Evolutionary conservation across 2,113 vertebrate species (phyloP).

Genomic region (Oncorhynchus kisutch): DNA sequence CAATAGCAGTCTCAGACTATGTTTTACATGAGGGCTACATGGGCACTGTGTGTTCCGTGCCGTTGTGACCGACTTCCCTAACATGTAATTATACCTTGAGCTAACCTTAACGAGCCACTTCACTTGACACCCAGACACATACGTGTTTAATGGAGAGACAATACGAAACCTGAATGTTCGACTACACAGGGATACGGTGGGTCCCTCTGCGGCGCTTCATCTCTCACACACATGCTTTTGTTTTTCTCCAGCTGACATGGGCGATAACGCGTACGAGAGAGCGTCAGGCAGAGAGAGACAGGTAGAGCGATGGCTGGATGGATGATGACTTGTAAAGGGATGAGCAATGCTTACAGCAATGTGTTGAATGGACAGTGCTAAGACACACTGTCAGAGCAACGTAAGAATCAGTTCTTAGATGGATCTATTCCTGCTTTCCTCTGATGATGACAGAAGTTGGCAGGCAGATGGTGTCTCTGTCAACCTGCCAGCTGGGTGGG

Average conservation of each 20-base stretch:
- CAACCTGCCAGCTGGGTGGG: neutral
- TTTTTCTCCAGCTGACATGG: no score
- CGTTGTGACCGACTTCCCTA: neutral
- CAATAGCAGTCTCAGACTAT: neutral
- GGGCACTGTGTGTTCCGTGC: neutral
- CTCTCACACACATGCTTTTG: no score
- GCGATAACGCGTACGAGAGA: no score
- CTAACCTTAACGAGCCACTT: conserved; percentile 20
- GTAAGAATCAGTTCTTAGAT: neutral
- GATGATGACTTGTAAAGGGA: no score
- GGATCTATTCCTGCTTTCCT: neutral
- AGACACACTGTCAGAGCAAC: neutral
- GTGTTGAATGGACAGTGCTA: no score
- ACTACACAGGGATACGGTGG: no score
- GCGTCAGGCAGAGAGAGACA: no score
- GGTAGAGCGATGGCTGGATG: no score
- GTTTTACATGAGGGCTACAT: neutral
- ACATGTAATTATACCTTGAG: conserved; percentile 14
- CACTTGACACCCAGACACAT: conserved; percentile 17
- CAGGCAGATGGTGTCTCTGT: neutral
- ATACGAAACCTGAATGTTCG: no score
- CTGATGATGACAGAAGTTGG: neutral
- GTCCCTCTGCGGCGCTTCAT: no score
- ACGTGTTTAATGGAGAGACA: conserved; percentile 24
- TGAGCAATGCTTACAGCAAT: no score